phyloP scores from a whole-genome alignment of 2,113 vertebrate genomes.

The Nothobranchius kuhntae region DNA sequence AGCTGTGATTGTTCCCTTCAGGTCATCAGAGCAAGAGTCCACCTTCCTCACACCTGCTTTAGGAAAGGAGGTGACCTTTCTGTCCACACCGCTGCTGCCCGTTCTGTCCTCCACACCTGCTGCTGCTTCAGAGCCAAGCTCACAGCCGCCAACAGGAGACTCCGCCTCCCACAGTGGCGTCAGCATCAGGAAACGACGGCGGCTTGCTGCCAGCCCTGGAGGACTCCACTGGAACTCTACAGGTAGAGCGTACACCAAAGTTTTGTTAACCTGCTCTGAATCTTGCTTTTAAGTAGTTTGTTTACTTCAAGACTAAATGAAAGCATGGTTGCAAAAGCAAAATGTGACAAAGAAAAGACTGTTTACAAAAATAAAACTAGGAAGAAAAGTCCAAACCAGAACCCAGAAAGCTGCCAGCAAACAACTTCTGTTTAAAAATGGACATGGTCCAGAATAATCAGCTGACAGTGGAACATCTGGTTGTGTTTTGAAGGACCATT shows the following conservation, averaged over 20 bases:
- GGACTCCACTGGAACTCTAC: slow-evolving; percentile 81
- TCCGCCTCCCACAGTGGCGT: slow-evolving; percentile 36
- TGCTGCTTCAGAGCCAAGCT: neutral
- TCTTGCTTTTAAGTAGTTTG: too few relatives aligned
- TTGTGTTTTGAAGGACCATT: too few relatives aligned
- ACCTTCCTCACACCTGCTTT: slow-evolving; percentile 51
- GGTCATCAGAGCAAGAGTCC: slow-evolving; percentile 54
- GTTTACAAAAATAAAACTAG: too few relatives aligned
- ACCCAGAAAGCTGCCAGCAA: too few relatives aligned
- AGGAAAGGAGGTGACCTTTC: slow-evolving; percentile 45
- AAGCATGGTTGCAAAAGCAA: too few relatives aligned
- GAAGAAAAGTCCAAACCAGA: too few relatives aligned
- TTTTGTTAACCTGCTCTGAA: neutral
- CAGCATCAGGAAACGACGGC: slow-evolving; percentile 74
- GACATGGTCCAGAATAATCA: too few relatives aligned
- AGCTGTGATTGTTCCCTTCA: neutral
- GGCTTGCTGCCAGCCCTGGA: slow-evolving; percentile 79
- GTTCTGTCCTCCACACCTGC: slow-evolving; percentile 58
- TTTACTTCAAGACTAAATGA: too few relatives aligned
- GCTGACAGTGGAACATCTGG: too few relatives aligned
- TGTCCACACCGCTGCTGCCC: slow-evolving; percentile 53
- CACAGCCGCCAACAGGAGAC: slow-evolving; percentile 20
- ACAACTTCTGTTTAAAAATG: too few relatives aligned
- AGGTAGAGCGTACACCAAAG: slow-evolving; percentile 64
- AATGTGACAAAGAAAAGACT: too few relatives aligned